Conservation (phyloP, 2,888 invertebrate genomes). For the Cremastinae sp. region DNA sequence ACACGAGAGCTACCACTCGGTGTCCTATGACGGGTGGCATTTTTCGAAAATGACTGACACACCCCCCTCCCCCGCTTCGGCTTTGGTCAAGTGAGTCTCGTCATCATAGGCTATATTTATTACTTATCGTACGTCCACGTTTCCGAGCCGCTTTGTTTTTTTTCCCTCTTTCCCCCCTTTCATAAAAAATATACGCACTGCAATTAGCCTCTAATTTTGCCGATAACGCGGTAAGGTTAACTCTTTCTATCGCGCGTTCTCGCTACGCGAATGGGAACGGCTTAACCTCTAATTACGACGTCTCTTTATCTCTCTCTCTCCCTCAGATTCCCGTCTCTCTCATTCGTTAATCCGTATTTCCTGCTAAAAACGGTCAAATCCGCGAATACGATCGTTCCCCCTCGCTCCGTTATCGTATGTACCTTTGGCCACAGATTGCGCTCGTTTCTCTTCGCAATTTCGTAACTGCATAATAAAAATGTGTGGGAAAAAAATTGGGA, state of each 20-base stretch:
- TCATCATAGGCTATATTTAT: slow-evolving; percentile 51
- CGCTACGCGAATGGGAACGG: slow-evolving; percentile 22
- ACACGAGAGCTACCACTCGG: slow-evolving; percentile 69
- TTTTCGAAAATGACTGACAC: slow-evolving; percentile 77
- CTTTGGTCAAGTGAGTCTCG: slow-evolving; percentile 75
- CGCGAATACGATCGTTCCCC: not conserved
- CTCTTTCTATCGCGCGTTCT: not conserved
- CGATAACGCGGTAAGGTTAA: not conserved
- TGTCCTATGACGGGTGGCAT: slow-evolving; percentile 72
- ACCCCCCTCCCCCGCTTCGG: slow-evolving; percentile 71
- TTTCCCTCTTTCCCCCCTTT: not conserved
- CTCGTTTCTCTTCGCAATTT: not conserved
- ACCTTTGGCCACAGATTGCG: slow-evolving; percentile 30
- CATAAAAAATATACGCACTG: not conserved
- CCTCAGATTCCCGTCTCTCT: not conserved
- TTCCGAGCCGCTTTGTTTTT: not conserved
- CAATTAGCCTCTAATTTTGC: not conserved
- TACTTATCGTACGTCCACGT: slow-evolving; percentile 18
- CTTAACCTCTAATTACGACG: slow-evolving; percentile 48
- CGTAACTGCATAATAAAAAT: no score
- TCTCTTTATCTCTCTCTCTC: not conserved
- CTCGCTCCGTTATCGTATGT: slow-evolving; percentile 15
- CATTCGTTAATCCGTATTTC: not conserved
- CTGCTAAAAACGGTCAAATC: not conserved
- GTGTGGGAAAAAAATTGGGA: no score